Evolutionary conservation across 1,140 invertebrate genomes (phyloP).

Genomic region (Luehdorfia chinensis): DNA sequence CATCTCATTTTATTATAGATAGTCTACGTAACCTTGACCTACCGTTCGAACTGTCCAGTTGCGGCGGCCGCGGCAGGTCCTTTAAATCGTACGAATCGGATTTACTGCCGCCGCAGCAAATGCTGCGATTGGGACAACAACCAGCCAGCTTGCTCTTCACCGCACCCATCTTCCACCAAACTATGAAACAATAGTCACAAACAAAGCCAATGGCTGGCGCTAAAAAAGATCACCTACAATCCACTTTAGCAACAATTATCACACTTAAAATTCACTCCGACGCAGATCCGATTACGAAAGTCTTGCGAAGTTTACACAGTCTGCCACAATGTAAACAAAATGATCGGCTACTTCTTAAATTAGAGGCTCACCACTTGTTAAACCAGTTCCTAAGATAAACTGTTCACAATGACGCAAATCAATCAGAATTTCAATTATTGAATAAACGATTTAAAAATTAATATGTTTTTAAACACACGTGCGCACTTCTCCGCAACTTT

Average conservation of each 20-base stretch:
- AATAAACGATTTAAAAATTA: conserved; percentile 18
- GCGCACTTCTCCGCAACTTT: conserved; percentile 39
- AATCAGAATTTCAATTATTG: conserved; percentile 15
- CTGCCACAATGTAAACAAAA: conserved; percentile 51
- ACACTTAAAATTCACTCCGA: conserved; percentile 23
- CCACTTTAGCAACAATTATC: conserved; percentile 39
- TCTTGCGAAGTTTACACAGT: conserved; percentile 41
- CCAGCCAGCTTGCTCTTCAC: conserved; percentile 48
- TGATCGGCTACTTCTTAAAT: conserved; percentile 25
- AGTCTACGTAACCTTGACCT: conserved; percentile 32
- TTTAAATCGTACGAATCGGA: conserved; percentile 51
- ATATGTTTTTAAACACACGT: conserved; percentile 39
- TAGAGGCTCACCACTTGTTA: conserved; percentile 26
- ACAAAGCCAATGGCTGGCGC: conserved; percentile 15
- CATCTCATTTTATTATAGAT: no score
- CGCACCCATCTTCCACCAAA: conserved; percentile 40
- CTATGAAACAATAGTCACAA: conserved; percentile 25
- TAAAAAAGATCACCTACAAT: conserved; percentile 13
- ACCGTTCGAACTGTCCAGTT: conserved; percentile 41
- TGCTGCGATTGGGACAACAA: conserved; percentile 34
- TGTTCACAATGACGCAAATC: conserved; percentile 22
- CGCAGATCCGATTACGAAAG: conserved; percentile 33
- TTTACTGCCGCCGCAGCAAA: conserved; percentile 36
- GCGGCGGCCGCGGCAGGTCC: conserved; percentile 55
- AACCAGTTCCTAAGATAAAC: conserved; percentile 18